A percentile compares a stretch with the other conserved stretches of the same genome.
Evolutionary conservation across 2,888 invertebrate genomes (phyloP).

Genomic region (Mythimna ferrago): DNA sequence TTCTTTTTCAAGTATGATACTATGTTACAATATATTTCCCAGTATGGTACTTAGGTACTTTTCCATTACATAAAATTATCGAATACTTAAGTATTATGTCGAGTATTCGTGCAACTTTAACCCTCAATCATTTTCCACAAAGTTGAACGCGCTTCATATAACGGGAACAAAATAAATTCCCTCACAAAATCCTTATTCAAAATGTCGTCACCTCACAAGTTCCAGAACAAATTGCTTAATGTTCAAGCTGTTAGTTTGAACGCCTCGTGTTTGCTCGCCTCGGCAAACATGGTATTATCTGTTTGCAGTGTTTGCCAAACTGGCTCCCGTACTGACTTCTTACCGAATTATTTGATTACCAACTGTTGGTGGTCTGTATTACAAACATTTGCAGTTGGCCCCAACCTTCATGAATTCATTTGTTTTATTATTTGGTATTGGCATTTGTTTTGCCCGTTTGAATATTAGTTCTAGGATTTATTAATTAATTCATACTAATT

Average conservation of each 20-base stretch:
- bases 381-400: conserved; percentile 28
- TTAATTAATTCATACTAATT: conserved; percentile 35
- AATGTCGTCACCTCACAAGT: conserved; percentile 54
- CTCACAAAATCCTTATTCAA: conserved; percentile 41
- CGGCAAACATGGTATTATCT: conserved; percentile 66
- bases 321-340: conserved; percentile 57
- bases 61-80: not conserved
- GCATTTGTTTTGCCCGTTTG: conserved; percentile 15
- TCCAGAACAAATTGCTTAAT: conserved; percentile 68
- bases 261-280: conserved; percentile 59
- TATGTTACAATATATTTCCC: not conserved
- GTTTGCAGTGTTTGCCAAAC: conserved; percentile 62
- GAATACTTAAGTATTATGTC: not conserved
- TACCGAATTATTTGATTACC: conserved; percentile 61
- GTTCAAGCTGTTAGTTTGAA: conserved; percentile 58
- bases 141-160: conserved; percentile 20
- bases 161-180: conserved; percentile 29
- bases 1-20: not conserved
- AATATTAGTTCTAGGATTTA: conserved; percentile 32
- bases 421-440: conserved; percentile 21
- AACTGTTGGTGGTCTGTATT: conserved; percentile 21
- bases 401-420: conserved; percentile 30
- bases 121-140: conserved; percentile 19
- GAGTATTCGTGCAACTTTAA: conserved; percentile 15
- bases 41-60: not conserved